Percentiles rank a stretch among this genome's conserved stretches.
phyloP scores from a whole-genome alignment of 2,797 vertebrate genomes.

The Enteromius anoplus region DNA sequence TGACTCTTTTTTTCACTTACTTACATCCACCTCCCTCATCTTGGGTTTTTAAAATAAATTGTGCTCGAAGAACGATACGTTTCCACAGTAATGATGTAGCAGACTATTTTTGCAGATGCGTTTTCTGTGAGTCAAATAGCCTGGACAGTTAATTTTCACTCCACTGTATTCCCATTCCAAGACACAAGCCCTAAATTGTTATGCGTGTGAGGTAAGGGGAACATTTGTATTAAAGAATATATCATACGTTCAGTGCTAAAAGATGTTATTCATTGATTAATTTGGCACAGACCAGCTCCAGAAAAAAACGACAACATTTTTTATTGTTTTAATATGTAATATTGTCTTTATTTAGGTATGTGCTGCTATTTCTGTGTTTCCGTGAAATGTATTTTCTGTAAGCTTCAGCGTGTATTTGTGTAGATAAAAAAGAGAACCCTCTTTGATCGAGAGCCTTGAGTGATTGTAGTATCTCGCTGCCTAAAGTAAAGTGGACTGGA shows the following conservation, averaged over 20 bases:
- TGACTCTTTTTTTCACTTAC: not conserved
- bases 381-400: not conserved
- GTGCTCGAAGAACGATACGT: not conserved
- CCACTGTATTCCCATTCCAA: not conserved
- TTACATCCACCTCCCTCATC: not conserved
- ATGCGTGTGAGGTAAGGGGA: not conserved
- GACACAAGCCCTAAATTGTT: not conserved
- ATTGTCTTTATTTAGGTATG: conserved; percentile 12
- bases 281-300: not conserved
- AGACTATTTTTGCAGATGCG: conserved; percentile 16
- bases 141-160: conserved; percentile 5
- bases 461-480: conserved; percentile 59
- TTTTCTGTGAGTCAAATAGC: conserved; percentile 13
- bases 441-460: conserved; percentile 67
- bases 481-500: conserved; percentile 51
- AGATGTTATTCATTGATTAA: not conserved
- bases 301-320: not conserved
- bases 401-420: conserved; percentile 39
- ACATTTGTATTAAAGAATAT: not conserved
- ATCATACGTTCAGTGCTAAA: conserved; percentile 16
- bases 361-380: not conserved
- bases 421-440: conserved; percentile 64
- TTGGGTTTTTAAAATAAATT: conserved; percentile 2
- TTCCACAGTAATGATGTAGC: not conserved
- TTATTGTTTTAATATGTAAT: too few species aligned